Base-by-base conservation (phyloP, 2,113 vertebrate species). In the Ptyas mucosa region DNA sequence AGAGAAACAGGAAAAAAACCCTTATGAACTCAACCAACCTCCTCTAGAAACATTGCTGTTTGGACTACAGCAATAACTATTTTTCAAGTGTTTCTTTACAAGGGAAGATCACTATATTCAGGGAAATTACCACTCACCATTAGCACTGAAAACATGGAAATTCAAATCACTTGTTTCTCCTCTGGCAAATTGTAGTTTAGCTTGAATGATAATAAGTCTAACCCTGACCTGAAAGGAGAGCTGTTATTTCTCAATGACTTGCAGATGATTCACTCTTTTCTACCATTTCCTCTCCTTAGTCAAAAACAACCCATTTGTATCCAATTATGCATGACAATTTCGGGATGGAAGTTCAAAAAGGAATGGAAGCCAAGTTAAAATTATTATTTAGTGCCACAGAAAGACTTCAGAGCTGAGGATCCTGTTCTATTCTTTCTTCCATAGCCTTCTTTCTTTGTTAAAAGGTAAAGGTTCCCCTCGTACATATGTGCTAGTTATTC, bases 321-420 rank as follows among this genome's bases (percentile, higher is more conserved):
- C 95, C 96, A 97, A 98, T 97, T 97, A 98, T 96, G 95, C 96
- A 96, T 96, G 96, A 96, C 91, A 92, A 90, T 96, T 96, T 96
- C 64, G 93, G 87, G 93, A 97, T 95, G 93, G 90, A 93, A 95
- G 88, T 89, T 96, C 87, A 95, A 95, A 95, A 55, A 96, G 93
- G 87, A 94, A 96, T 93, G 91, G 34, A 18, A 95, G 92, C 93
- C 94, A 97, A 97, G 24, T n/a, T 91, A 95, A 97, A 96, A 95
- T 55, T 85, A 64, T 96, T 24, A 96, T 94, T 91, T 93, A 86
- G 46, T 91, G 95, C 43, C 57, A 69, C 20, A 93, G 87, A 69
- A 69, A 94, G 95, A 94, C 96, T 96, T 94, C n/a, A 15, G 91
- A 96, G 91, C 90, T 90, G 89, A 96, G 95, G 90, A 18, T 93